Percentiles rank a stretch among this genome's conserved stretches.
Conservation (phyloP, 2,888 invertebrate genomes). For the Diarsia rubi region DNA sequence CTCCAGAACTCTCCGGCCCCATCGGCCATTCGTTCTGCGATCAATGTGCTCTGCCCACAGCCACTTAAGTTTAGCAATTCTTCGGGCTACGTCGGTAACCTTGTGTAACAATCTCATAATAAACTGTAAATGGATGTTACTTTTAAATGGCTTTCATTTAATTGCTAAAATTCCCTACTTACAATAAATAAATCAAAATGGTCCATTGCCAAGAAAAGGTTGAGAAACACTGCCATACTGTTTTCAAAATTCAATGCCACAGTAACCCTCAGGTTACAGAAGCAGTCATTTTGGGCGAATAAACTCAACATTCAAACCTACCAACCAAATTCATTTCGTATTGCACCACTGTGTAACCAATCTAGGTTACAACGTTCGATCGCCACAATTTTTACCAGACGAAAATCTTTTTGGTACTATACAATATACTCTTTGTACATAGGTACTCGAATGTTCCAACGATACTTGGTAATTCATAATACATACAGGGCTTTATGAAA, state of each 20-base stretch:
- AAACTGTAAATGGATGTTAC: neutral
- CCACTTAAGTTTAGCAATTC: no score
- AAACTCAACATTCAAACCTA: constrained; percentile 15
- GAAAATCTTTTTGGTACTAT: constrained; percentile 39
- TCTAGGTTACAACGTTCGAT: constrained; percentile 7
- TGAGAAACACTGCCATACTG: constrained; percentile 20
- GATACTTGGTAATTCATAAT: constrained; percentile 61
- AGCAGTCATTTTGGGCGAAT: constrained; percentile 27
- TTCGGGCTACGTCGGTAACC: no score
- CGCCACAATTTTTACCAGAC: constrained; percentile 39
- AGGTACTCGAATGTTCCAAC: constrained; percentile 40
- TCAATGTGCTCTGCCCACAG: no score
- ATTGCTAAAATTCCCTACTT: neutral
- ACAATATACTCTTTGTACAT: constrained; percentile 31
- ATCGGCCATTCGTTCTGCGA: no score
- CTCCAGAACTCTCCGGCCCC: no score
- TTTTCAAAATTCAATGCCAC: constrained; percentile 34
- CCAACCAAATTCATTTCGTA: constrained; percentile 22
- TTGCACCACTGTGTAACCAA: neutral
- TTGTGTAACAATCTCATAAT: no score
- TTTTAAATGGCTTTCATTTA: neutral
- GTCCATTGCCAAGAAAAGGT: neutral
- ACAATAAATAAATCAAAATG: neutral
- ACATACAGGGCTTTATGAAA: constrained; percentile 61
- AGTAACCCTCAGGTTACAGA: constrained; percentile 22